Base-by-base conservation (phyloP, 2,113 vertebrate species). In the Vanacampus margaritifer region DNA sequence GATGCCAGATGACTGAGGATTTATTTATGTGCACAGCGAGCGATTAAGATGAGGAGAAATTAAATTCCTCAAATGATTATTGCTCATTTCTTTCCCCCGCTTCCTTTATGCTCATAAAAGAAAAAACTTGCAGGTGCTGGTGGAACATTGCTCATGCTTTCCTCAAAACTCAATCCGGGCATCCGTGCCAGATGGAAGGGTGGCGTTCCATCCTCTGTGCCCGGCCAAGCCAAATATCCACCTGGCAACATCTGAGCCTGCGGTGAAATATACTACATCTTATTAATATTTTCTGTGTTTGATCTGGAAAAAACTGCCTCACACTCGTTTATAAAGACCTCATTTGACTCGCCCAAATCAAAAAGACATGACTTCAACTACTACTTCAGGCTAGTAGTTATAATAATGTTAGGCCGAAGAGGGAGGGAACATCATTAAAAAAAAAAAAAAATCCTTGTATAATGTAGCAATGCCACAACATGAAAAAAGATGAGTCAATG, bases 51-150 rank as follows among this genome's bases (percentile, higher is more conserved):
- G 6, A 48, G 71, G 71, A 75, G 46, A 84, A 84, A 88, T 87
- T 77, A 78, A 86, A 88, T 88, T 84, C 88, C 88, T 85, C 69
- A 67, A 82, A 82, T 83, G 68, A 85, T 85, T 88, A 80, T 86
- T 85, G 76, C 68, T 69, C 61, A 80, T 81, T 28, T 64, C 71
- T 71, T 70, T 62, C 3, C 16, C 43, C 14, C 43, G 36, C 43
- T 58, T 72, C 68, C 72, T 58, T 48, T 74, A 72, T 5, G 11
- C 68, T 81, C 60, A 75, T 79, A 80, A 85, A 80, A 74, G 69
- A 80, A 79, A 86, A 79, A 63, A 76, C 75, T 77, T 72, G 81
- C 79, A 84, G 73, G 84, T 86, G 82, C 82, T 75, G 62, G 79
- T 67, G 72, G 73, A 83, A 78, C 82, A 82, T 82, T 88, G 69